These are phyloP conservation scores for Drosophila pallidifrons DNA, from an alignment of 1,140 invertebrate species.

Conservation along the genomic window DNA sequence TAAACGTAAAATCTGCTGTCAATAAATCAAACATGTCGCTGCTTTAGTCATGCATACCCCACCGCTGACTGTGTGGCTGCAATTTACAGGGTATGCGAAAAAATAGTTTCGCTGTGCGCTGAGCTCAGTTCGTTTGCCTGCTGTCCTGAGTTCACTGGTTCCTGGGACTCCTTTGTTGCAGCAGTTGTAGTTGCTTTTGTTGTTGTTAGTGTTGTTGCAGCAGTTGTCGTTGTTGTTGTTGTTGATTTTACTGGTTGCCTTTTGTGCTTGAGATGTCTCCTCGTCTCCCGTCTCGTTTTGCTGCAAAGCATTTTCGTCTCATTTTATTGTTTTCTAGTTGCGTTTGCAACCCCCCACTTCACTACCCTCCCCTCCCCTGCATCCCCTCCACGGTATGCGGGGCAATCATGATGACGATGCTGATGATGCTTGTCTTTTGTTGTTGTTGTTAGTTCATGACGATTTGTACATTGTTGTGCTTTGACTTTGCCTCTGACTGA, in stretches of 20 bases:
- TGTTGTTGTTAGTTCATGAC: slow-evolving; percentile 29
- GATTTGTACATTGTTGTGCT: slow-evolving; percentile 44
- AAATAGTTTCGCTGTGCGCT: slow-evolving; percentile 18
- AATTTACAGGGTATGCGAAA: slow-evolving; percentile 9
- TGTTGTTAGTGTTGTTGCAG: slow-evolving; percentile 9
- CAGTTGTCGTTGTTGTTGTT: background rate
- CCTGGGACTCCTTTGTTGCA: slow-evolving; percentile 18
- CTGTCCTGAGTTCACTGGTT: slow-evolving; percentile 24
- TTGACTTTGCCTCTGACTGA: slow-evolving; percentile 28
- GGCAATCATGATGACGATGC: background rate
- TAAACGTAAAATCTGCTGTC: too few species aligned
- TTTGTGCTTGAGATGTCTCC: slow-evolving; percentile 26
- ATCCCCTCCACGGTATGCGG: slow-evolving; percentile 3
- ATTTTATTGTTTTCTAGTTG: slow-evolving; percentile 29
- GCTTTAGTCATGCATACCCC: background rate
- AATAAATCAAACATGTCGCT: too few species aligned
- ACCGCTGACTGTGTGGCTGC: background rate
- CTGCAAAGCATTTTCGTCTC: slow-evolving; percentile 8
- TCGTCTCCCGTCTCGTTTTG: slow-evolving; percentile 6
- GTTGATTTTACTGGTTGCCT: slow-evolving; percentile 9
- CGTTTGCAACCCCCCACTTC: slow-evolving; percentile 5
- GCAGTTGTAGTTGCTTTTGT: slow-evolving; percentile 1
- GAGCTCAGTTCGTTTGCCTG: slow-evolving; percentile 19
- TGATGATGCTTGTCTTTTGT: slow-evolving; percentile 18
- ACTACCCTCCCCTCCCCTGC: background rate